Evolutionary conservation across 35 echinoderm and acorn worm species (phyloP).

Genomic region (Nesometra sesokonis): DNA sequence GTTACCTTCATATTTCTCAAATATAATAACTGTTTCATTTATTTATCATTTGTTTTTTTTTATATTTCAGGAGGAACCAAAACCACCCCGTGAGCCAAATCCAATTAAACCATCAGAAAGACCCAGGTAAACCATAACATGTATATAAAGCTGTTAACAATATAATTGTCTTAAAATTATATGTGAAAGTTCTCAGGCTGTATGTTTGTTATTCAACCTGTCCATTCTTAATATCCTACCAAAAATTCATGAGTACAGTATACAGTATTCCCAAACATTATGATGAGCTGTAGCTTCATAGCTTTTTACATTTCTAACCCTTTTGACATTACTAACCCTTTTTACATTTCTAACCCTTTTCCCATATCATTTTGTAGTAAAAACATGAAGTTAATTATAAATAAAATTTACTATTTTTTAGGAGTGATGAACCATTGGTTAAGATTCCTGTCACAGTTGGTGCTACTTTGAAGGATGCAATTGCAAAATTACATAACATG

Average conservation of each 20-base stretch:
- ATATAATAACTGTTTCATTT: too few relatives aligned
- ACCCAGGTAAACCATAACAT: slow-evolving; percentile 36
- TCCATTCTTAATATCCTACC: too few relatives aligned
- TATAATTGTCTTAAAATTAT: too few relatives aligned
- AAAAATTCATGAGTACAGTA: too few relatives aligned
- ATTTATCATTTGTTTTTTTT: slow-evolving; percentile 15
- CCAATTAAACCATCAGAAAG: slow-evolving; percentile 38
- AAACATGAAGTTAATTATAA: neutral
- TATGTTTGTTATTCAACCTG: too few relatives aligned
- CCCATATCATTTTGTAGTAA: neutral
- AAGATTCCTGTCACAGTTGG: slow-evolving; percentile 35
- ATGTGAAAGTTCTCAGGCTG: too few relatives aligned
- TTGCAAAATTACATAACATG: slow-evolving; percentile 12
- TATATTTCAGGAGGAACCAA: neutral
- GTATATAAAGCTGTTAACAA: too few relatives aligned
- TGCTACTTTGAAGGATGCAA: slow-evolving; percentile 45
- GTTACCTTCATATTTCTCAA: too few relatives aligned
- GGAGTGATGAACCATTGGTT: slow-evolving; percentile 48
- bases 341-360: neutral
- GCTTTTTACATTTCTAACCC: too few relatives aligned
- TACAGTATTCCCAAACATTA: too few relatives aligned
- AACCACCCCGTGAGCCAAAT: slow-evolving; percentile 27
- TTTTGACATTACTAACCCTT: too few relatives aligned
- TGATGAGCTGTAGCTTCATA: too few relatives aligned
- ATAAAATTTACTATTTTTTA: slow-evolving; percentile 7